Percentiles rank a stretch among this genome's conserved stretches.
Evolutionary conservation across 2,113 vertebrate species (phyloP).

Genomic region (Ginglymostoma cirratum): DNA sequence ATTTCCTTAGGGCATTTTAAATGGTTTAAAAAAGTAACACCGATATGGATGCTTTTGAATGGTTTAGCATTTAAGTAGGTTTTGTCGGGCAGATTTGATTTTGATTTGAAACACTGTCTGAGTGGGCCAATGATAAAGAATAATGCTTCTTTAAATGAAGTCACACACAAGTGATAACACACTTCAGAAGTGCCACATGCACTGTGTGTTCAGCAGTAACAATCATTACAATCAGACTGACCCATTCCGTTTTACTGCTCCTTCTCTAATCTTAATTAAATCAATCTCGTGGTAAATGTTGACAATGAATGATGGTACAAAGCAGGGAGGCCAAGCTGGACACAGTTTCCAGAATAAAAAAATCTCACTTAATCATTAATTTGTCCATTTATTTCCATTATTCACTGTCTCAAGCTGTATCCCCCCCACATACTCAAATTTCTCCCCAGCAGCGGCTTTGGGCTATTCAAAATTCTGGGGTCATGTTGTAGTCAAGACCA

Average conservation of each 20-base stretch:
- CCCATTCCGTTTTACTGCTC: conserved; percentile 69
- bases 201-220: conserved; percentile 46
- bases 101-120: conserved; percentile 32
- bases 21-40: conserved; percentile 16
- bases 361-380: conserved; percentile 80
- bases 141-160: conserved; percentile 37
- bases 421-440: background rate
- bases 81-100: conserved; percentile 33
- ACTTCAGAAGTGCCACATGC: conserved; percentile 38
- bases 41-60: conserved; percentile 28
- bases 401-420: conserved; percentile 69
- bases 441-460: background rate
- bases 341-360: conserved; percentile 59
- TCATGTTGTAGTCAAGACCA: conserved; percentile 8
- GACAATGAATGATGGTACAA: conserved; percentile 96
- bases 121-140: conserved; percentile 30
- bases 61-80: conserved; percentile 34
- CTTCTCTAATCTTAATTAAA: conserved; percentile 99
- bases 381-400: conserved; percentile 72
- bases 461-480: background rate
- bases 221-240: conserved; percentile 76
- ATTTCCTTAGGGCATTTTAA: conserved; percentile 35
- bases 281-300: conserved; percentile 87
- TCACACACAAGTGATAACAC: conserved; percentile 37
- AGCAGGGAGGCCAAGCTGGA: conserved; percentile 84